Percentiles rank a stretch among this genome's conserved stretches.
phyloP scores from a whole-genome alignment of 92 coral and sea anemone species.

The Porites rus region DNA sequence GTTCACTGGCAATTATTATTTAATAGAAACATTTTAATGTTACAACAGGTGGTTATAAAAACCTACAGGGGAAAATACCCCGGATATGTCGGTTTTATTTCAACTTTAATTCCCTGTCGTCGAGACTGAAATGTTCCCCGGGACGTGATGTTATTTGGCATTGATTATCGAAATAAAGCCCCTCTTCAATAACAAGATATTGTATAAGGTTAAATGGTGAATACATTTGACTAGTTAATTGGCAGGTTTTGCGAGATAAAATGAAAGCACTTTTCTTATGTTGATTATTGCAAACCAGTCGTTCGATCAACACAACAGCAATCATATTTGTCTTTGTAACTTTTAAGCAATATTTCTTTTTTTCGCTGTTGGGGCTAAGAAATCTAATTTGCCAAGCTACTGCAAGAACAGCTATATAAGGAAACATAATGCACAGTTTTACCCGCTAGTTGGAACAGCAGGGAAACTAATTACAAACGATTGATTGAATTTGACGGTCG shows the following conservation, averaged over 20 bases:
- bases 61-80: background rate
- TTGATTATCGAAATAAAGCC: background rate
- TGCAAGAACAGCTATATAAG: background rate
- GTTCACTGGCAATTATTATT: conserved; percentile 3
- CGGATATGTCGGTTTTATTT: conserved; percentile 21
- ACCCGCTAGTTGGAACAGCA: conserved; percentile 18
- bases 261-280: conserved; percentile 62
- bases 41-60: conserved; percentile 25
- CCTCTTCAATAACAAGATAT: conserved; percentile 45
- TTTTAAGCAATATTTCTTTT: background rate
- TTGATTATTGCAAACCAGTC: conserved; percentile 33
- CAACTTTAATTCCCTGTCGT: conserved; percentile 25
- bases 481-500: conserved; percentile 28
- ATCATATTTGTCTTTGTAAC: conserved; percentile 17
- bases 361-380: background rate
- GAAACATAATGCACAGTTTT: conserved; percentile 12
- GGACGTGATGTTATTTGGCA: conserved; percentile 36
- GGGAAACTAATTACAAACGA: conserved; percentile 32
- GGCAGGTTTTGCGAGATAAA: conserved; percentile 67
- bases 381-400: background rate
- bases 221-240: conserved; percentile 58
- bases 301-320: conserved; percentile 21
- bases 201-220: conserved; percentile 57
- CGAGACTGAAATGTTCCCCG: background rate
- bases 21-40: background rate